Conservation (phyloP, 2,113 vertebrate species). For the Hucho hucho region DNA sequence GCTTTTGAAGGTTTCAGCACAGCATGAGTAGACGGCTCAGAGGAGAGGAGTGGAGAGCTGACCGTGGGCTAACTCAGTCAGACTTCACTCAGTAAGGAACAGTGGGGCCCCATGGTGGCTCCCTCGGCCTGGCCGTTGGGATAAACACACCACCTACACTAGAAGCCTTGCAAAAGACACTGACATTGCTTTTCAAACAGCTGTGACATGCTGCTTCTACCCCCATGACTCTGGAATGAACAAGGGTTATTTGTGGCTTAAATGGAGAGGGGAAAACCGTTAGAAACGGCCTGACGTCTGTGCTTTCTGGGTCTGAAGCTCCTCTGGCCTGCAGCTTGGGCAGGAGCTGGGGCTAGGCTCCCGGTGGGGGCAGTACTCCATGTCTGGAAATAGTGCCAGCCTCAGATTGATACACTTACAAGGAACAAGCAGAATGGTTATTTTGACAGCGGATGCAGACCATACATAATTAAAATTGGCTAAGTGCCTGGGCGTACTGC, state of each 20-base stretch:
- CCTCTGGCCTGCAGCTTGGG: constrained; percentile 9
- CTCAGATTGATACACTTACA: constrained; percentile 56
- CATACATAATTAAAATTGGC: constrained; percentile 73
- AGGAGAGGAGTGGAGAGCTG: constrained; percentile 26
- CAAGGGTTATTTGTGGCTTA: constrained; percentile 60
- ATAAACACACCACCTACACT: constrained; percentile 73
- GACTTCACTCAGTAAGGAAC: constrained; percentile 50
- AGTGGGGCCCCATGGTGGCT: constrained; percentile 53
- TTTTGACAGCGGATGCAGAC: constrained; percentile 55
- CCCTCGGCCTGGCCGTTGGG: constrained; percentile 59
- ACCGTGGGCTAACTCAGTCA: constrained; percentile 64
- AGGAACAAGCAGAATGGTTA: constrained; percentile 43
- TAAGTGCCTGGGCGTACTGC: constrained; percentile 56
- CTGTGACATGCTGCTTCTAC: constrained; percentile 57
- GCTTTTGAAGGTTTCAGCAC: constrained; percentile 45
- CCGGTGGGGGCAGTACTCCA: constrained; percentile 30
- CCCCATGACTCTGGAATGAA: constrained; percentile 56
- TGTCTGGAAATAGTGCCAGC: constrained; percentile 52
- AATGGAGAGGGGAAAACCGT: constrained; percentile 32
- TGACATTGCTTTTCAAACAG: constrained; percentile 55
- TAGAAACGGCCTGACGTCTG: constrained; percentile 54
- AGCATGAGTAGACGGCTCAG: constrained; percentile 48
- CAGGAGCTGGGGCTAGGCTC: constrained; percentile 26
- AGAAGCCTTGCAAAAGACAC: constrained; percentile 70
- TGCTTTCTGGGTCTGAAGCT: constrained; percentile 54